Conservation (phyloP, 2,888 invertebrate species). For the Mythimna lalbum region DNA sequence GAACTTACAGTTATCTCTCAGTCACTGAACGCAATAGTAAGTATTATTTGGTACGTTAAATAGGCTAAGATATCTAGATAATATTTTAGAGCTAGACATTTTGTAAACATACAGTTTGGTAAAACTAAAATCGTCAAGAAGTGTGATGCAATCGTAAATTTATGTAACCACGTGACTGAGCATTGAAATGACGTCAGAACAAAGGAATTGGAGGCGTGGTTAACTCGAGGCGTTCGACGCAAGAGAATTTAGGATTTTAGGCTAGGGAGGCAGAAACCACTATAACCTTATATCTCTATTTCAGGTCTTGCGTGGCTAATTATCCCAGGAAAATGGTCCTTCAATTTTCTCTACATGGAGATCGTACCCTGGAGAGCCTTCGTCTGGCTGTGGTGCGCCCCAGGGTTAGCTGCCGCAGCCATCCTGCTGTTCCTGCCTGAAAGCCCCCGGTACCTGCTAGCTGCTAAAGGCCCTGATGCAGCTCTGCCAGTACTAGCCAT, state of each 20-base stretch:
- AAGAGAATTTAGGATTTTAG: no score
- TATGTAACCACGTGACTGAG: no score
- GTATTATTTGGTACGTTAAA: not conserved
- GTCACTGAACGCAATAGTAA: slow-evolving; percentile 10
- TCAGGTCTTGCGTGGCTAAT: slow-evolving; percentile 93
- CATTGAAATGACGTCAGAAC: no score
- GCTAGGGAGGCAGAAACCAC: not conserved
- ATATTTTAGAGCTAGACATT: not conserved
- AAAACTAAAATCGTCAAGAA: not conserved
- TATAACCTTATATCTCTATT: slow-evolving; percentile 69
- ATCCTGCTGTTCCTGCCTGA: slow-evolving; percentile 92
- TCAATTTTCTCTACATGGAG: slow-evolving; percentile 80
- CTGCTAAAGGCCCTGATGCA: slow-evolving; percentile 90
- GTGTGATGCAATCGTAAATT: slow-evolving; percentile 16
- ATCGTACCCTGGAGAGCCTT: slow-evolving; percentile 95
- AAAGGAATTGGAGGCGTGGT: no score
- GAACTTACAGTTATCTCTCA: slow-evolving; percentile 31
- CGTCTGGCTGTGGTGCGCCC: slow-evolving; percentile 92
- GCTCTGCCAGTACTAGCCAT: slow-evolving; percentile 91
- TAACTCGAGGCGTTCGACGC: no score
- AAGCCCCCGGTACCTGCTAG: slow-evolving; percentile 94
- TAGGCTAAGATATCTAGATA: slow-evolving; percentile 8
- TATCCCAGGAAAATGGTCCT: slow-evolving; percentile 91
- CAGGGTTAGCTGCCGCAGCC: slow-evolving; percentile 91
- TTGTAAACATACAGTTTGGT: not conserved